Percentiles rank a stretch among this genome's conserved stretches.
Evolutionary conservation across 2,113 vertebrate genomes (phyloP).

Genomic region (Platycercus adscitus): DNA sequence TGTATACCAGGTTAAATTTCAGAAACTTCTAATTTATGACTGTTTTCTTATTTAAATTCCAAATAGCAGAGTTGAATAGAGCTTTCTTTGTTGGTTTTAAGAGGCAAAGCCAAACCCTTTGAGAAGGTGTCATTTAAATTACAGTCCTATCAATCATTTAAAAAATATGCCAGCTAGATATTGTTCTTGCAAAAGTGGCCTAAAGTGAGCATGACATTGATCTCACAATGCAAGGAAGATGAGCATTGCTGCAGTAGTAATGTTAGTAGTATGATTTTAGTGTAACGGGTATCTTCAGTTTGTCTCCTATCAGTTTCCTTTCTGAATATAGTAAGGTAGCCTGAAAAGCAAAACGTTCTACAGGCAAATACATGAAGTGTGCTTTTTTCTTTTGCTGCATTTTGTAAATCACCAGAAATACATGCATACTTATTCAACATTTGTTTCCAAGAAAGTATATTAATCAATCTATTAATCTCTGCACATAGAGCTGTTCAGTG

Average conservation of each 20-base stretch:
- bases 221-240: neutral
- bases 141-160: neutral
- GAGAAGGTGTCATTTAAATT: neutral
- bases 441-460: neutral
- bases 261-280: neutral
- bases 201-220: neutral
- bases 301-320: neutral
- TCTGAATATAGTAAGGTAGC: neutral
- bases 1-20: neutral
- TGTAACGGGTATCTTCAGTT: neutral
- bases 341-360: neutral
- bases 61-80: neutral
- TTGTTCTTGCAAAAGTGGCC: neutral
- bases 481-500: neutral
- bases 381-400: neutral
- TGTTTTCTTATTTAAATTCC: neutral
- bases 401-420: neutral
- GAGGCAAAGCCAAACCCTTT: neutral
- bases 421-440: neutral
- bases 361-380: neutral
- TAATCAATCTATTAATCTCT: neutral
- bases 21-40: neutral
- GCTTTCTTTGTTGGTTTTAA: neutral
- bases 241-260: neutral
- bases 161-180: neutral